Percentiles rank a stretch among this genome's conserved stretches.
Evolutionary conservation across 1,140 invertebrate genomes (phyloP).

Genomic region (Ptiloglossa arizonensis): DNA sequence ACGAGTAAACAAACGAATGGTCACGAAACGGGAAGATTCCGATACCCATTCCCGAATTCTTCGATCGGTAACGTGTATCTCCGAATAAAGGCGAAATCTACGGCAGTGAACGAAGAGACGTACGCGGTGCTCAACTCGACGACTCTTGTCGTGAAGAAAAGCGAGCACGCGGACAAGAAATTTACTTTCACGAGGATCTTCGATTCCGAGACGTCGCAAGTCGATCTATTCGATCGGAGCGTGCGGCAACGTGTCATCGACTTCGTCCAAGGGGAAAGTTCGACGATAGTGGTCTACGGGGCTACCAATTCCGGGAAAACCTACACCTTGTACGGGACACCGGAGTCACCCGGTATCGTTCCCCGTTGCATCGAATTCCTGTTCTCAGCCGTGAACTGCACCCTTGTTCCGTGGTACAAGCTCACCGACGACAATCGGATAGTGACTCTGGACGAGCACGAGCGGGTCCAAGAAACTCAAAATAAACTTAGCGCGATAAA

Average conservation of each 20-base stretch:
- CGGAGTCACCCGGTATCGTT: constrained; percentile 87
- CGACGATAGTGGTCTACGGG: constrained; percentile 74
- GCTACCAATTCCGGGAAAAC: constrained; percentile 77
- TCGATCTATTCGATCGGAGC: constrained; percentile 66
- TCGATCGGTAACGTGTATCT: constrained; percentile 67
- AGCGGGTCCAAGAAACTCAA: constrained; percentile 71
- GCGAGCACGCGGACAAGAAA: constrained; percentile 55
- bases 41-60: background rate
- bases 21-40: background rate
- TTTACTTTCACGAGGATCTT: constrained; percentile 73
- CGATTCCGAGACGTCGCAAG: constrained; percentile 58
- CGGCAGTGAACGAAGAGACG: constrained; percentile 51
- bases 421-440: constrained; percentile 78
- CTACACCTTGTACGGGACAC: constrained; percentile 90
- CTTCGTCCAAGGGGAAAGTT: constrained; percentile 71
- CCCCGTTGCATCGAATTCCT: constrained; percentile 89
- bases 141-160: constrained; percentile 59
- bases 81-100: constrained; percentile 67
- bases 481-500: constrained; percentile 9
- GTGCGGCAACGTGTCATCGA: constrained; percentile 61
- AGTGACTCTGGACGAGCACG: constrained; percentile 73
- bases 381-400: constrained; percentile 82
- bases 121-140: constrained; percentile 67
- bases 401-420: constrained; percentile 76
- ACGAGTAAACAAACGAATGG: background rate